Percentiles rank a stretch among this genome's conserved stretches.
Evolutionary conservation across 2,888 invertebrate genomes (phyloP).

Genomic region (Lasioglossum calceatum): DNA sequence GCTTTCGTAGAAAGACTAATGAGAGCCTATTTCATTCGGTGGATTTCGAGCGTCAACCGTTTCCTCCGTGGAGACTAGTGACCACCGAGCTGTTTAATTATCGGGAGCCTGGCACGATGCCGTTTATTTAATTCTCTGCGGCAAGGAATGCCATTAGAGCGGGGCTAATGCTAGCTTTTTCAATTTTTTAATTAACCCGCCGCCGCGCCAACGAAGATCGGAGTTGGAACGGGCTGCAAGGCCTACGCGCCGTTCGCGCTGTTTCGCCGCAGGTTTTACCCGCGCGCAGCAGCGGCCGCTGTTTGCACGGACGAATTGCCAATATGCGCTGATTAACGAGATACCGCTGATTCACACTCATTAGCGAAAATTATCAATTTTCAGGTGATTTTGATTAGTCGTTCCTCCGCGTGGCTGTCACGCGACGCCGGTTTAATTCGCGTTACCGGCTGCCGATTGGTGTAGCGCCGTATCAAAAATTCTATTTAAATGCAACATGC

Average conservation of each 20-base stretch:
- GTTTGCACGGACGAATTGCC: slow-evolving; percentile 10
- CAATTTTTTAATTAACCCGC: slow-evolving; percentile 39
- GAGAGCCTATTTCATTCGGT: slow-evolving; percentile 26
- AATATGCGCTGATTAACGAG: slow-evolving; percentile 46
- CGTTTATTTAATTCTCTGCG: slow-evolving; percentile 28
- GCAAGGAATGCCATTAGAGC: slow-evolving; percentile 30
- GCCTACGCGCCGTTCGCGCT: neutral
- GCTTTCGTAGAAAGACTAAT: slow-evolving; percentile 10
- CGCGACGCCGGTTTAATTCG: slow-evolving; percentile 36
- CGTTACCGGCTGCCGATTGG: slow-evolving; percentile 18
- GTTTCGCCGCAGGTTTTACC: slow-evolving; percentile 1
- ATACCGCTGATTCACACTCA: slow-evolving; percentile 39
- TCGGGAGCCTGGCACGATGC: slow-evolving; percentile 19
- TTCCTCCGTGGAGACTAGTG: slow-evolving; percentile 38
- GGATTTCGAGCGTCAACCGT: slow-evolving; percentile 17
- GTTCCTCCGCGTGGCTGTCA: slow-evolving; percentile 27
- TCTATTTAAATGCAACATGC: slow-evolving; percentile 71
- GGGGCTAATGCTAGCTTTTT: slow-evolving; percentile 12
- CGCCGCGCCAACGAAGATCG: neutral
- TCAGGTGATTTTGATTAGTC: slow-evolving; percentile 40
- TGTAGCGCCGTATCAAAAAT: slow-evolving; percentile 57
- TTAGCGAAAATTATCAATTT: slow-evolving; percentile 56
- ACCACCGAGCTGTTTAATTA: slow-evolving; percentile 55
- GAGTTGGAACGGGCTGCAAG: neutral
- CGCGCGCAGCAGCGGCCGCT: neutral